Conservation (phyloP, 2,113 vertebrate genomes). For the Cichladusa arquata region DNA sequence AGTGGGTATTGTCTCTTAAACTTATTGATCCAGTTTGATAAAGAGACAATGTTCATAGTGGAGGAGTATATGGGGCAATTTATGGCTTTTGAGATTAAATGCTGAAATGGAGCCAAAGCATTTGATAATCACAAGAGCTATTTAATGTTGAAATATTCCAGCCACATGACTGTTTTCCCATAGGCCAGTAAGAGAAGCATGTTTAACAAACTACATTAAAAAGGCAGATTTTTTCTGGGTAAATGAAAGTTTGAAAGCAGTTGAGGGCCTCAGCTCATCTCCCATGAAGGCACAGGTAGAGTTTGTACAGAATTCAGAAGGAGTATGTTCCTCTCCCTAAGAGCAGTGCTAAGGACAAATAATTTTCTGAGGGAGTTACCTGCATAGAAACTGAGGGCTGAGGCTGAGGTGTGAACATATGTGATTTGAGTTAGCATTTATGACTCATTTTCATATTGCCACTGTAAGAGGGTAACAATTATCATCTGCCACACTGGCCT, state of each 20-base stretch:
- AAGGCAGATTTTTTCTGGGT: neutral
- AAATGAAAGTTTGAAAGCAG: neutral
- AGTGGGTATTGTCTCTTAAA: constrained; percentile 25
- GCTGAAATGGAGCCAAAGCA: neutral
- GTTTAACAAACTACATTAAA: constrained; percentile 1
- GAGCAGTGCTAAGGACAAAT: neutral
- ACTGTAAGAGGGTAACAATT: neutral
- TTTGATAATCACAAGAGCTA: constrained; percentile 26
- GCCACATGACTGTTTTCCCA: neutral
- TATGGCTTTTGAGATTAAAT: constrained; percentile 46
- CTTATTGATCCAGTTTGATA: constrained; percentile 38
- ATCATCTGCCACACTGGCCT: neutral
- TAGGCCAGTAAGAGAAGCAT: neutral
- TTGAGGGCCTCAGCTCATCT: neutral
- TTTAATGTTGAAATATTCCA: constrained; percentile 39
- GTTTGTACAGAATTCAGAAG: neutral
- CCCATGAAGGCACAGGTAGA: neutral
- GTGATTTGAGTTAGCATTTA: neutral
- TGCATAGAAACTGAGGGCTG: neutral
- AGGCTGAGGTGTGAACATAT: neutral
- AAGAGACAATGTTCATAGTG: neutral
- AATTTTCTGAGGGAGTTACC: neutral
- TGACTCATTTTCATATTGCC: neutral
- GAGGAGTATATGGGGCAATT: constrained; percentile 26
- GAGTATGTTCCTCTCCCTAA: neutral